Percentiles rank a stretch among this genome's conserved stretches.
These are phyloP conservation scores for Ochropleura leucogaster DNA, from an alignment of 2,888 invertebrate genomes.

Conservation along the genomic window DNA sequence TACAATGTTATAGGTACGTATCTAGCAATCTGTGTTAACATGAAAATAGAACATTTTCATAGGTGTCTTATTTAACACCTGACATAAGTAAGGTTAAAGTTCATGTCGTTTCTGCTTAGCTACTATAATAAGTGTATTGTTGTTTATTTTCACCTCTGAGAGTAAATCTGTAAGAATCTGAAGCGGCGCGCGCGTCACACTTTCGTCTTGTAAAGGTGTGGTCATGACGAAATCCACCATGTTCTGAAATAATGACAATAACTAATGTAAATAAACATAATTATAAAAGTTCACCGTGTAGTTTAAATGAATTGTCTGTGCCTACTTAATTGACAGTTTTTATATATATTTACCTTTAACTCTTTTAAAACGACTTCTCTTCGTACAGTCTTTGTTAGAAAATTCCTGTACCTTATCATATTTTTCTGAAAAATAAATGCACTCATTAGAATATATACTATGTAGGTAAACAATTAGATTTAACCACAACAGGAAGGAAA, in stretches of 20 bases:
- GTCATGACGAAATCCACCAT: conserved; percentile 94
- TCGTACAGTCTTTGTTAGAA: conserved; percentile 92
- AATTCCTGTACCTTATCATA: conserved; percentile 93
- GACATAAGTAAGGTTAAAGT: conserved; percentile 16
- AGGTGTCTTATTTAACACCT: conserved; percentile 28
- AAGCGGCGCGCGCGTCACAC: conserved; percentile 93
- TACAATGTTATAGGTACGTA: conserved; percentile 10
- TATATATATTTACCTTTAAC: conserved; percentile 91
- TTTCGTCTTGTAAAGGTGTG: conserved; percentile 94
- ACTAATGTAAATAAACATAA: conserved; percentile 18
- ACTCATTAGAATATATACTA: conserved; percentile 33
- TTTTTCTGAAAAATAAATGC: conserved; percentile 91
- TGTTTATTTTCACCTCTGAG: conserved; percentile 85
- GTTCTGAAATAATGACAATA: conserved; percentile 87
- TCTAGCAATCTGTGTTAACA: conserved; percentile 22
- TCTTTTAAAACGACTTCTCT: conserved; percentile 94
- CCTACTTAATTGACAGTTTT: neutral
- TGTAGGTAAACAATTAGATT: conserved; percentile 34
- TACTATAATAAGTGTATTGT: conserved; percentile 2
- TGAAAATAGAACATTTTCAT: conserved; percentile 44
- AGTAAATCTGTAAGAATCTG: conserved; percentile 93
- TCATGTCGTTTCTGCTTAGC: conserved; percentile 8
- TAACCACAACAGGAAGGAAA: conserved; percentile 59
- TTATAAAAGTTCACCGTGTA: conserved; percentile 6
- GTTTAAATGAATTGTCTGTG: neutral